Base-by-base conservation (phyloP, 2,888 invertebrate genomes). In the Amiota minor region DNA sequence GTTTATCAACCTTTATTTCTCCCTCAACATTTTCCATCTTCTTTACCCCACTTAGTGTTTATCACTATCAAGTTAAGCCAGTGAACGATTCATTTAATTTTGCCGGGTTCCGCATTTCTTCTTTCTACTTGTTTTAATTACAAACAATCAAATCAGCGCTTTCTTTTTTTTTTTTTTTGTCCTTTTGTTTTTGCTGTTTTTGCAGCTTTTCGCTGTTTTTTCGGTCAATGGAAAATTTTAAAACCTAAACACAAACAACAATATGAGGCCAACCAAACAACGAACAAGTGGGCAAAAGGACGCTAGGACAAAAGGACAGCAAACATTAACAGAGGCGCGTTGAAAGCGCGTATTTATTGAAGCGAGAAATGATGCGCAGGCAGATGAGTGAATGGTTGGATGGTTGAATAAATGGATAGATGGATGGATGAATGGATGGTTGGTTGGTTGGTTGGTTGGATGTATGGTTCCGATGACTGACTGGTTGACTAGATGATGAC, bases 111-210 rank as follows among this genome's bases (percentile, higher is more conserved):
- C 35, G 35, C 4, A 6, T 35, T 35, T 35, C 35, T 35, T 35
- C 35, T 35, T 35, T 35, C 35, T 35, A 35, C 78, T 79, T 80
- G 77, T 84, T 85, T 86, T 86, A 85, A 85, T 85, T 85, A 86
- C 80, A 84, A 83, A 83, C 87, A 85, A 85, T 85, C 87, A 85
- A 85, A 86, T 80, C 86, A 82, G 80, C 78, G 81, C 83, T 80
- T 78, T 76, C 76, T 78, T 81, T 62, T 62, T 62, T 62, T 62
- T 9, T 14, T 18, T 49, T 49, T 12, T n/a, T n/a, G n/a, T n/a
- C 12, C n/a, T 3, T 50, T 68, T 68, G 67, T 50, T 53, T 12
- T 11, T 46, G 65, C 47, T 65, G 9, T 14, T 16, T 65, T 47
- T 10, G 35, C 23, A 9, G 23, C 18, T 62, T 62, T 62, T 35